Base-by-base conservation (phyloP, 2,888 invertebrate genomes). In the Flabesymbios commensalis region DNA sequence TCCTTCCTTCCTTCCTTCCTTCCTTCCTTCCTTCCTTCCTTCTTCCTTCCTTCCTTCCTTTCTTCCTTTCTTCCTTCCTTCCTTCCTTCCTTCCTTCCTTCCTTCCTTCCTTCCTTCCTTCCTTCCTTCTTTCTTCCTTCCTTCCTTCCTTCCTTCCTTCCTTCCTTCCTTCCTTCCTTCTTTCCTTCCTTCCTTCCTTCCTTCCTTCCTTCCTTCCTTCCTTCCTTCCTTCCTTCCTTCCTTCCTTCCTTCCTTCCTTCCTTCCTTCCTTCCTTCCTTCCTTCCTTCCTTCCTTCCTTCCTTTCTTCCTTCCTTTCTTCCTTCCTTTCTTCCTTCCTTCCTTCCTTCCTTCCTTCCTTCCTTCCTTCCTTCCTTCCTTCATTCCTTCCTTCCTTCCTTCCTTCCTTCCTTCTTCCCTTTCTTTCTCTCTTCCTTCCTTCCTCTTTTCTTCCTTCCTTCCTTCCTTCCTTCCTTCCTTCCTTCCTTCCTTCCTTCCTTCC, bases 1-100 rank as follows among this genome's bases (percentile, higher is more conserved):
- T 65, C 63, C 56, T 55, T 63, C 63, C 61, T 57, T 59, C 59
- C 65, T 63, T 59, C 56, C 65, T 59, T 58, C 62, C 56, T 56
- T 59, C 59, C 59, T 63, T 63, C 52, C 56, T 59, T 63, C 59
- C 59, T 52, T 62, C 56, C 59, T 56, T 59, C 55, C 65, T 63
- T 61, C 59, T 62, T 59, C 56, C 62, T 29, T 41, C 4, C 42
- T 31, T 57, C 51, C 57, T 53, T 31, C 33, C 51, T 53, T 36
- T 28, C 41, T 53, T 48, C 31, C 51, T 43, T 55, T 31, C 43
- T 43, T 55, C 43, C 55, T 43, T 29, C 7, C 55, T 26, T 45
- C 26, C 55, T 55, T 55, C 42, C 55, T 55, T 55, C 42, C 55
- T 43, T 55, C 42, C 43, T 55, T 45, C 43, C 55, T 55, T 41